Base-by-base conservation (phyloP, 2,797 vertebrate genomes). In the Esox lucius region DNA sequence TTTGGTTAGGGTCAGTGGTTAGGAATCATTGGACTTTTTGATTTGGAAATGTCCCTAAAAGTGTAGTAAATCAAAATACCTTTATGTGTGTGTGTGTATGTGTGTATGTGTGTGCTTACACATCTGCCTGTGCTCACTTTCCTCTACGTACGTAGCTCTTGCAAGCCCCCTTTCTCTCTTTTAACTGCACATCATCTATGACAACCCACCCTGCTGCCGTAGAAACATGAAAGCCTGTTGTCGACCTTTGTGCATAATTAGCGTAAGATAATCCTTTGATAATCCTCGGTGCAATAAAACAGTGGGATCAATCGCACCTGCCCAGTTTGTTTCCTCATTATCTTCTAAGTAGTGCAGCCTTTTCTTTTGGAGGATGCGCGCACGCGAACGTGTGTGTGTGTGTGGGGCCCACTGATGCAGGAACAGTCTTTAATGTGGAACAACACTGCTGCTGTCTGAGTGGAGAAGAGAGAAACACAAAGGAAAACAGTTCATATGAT, bases 241-340 rank as follows among this genome's bases (percentile, higher is more conserved):
- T 90, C 86, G 76, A 90, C 88, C 87, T 89, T 82, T 73, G 74
- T 75, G 85, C 84, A 86, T 91, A 92, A 91, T 93, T 92, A 92
- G 84, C 78, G 79, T 86, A 79, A 86, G 86, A 89, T 89, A 93
- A 93, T 92, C 90, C 90, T 92, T 93, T 91, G 88, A 91, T 92
- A 91, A 92, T 92, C 88, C 88, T 81, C 33, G 49, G 61, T 68
- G 76, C 86, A 83, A 84, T 87, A 87, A 91, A 91, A 90, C 88
- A 87, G 81, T 83, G 81, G 81, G 87, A 91, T 92, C 88, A 88
- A 86, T 90, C 82, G 75, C 72, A 86, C 89, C 87, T 89, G 88
- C 86, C 85, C 87, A 85, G 86, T 86, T 85, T 87, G 85, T 91
- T 91, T 88, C 86, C 89, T 92, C 85, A 90, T 91, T 91, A 91